A percentile compares a stretch with the other conserved stretches of the same genome.
These are phyloP conservation scores for Tiliacea citrago DNA, from an alignment of 2,888 invertebrate genomes.

Conservation along the genomic window DNA sequence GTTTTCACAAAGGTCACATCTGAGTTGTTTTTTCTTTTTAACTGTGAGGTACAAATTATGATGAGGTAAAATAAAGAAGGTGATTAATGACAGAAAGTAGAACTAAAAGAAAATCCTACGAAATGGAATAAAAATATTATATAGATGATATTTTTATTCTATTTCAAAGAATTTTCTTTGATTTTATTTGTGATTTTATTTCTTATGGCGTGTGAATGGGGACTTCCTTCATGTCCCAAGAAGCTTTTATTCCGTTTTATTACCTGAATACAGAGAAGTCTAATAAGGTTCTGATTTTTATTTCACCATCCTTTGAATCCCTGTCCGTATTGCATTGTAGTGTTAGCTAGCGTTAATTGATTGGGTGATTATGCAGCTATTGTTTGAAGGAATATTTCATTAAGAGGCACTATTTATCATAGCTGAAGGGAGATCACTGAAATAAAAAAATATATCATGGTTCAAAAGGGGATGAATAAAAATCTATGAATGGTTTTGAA, in stretches of 20 bases:
- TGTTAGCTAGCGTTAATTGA: constrained; percentile 19
- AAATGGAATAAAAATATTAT: constrained; percentile 30
- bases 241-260: not conserved
- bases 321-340: constrained; percentile 1
- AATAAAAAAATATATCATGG: not conserved
- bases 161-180: not conserved
- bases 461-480: not conserved
- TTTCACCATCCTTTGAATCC: constrained; percentile 16
- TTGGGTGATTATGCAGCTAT: constrained; percentile 10
- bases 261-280: constrained; percentile 8
- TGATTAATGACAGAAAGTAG: constrained; percentile 12
- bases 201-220: constrained; percentile 7
- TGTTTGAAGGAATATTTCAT: constrained; percentile 27
- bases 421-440: not conserved
- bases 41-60: not conserved
- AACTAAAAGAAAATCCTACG: not conserved
- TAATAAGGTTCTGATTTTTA: constrained; percentile 16
- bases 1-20: not conserved
- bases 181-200: not conserved
- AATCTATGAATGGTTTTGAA: not conserved
- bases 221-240: not conserved
- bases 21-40: not conserved
- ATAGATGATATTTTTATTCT: not conserved
- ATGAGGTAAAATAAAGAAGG: constrained; percentile 14
- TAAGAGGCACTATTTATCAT: constrained; percentile 17